Evolutionary conservation across 2,797 vertebrate species (phyloP).

Genomic region (Danionella dracula): DNA sequence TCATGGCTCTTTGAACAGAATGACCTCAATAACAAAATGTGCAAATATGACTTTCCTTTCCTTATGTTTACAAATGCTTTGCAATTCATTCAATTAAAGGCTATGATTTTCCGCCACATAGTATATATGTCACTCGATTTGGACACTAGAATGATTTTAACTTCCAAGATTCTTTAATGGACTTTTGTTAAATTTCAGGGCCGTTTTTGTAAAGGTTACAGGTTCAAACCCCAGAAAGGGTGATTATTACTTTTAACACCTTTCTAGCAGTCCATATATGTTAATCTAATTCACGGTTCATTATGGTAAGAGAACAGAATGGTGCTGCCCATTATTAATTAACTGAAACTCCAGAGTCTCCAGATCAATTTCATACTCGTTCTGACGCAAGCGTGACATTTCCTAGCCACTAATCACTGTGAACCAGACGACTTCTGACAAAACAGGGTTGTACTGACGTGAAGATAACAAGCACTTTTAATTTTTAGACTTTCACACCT

Average conservation of each 20-base stretch:
- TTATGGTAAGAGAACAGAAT: constrained; percentile 8
- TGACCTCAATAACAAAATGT: no score
- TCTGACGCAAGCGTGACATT: not conserved
- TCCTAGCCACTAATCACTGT: constrained; percentile 29
- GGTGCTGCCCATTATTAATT: constrained; percentile 7
- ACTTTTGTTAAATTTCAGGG: not conserved
- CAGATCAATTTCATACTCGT: constrained; percentile 5
- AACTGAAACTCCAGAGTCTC: constrained; percentile 16
- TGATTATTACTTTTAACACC: constrained; percentile 34
- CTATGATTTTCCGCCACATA: no score
- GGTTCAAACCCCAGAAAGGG: constrained; percentile 1
- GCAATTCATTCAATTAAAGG: no score
- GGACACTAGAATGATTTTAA: no score
- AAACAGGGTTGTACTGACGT: not conserved
- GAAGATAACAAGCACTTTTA: constrained; percentile 23
- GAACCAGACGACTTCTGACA: constrained; percentile 17
- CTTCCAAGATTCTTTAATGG: not conserved
- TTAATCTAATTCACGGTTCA: constrained; percentile 23
- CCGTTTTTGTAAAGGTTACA: constrained; percentile 7
- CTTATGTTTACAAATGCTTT: no score
- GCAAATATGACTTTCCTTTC: no score
- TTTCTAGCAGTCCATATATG: constrained; percentile 24
- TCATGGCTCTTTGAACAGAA: no score
- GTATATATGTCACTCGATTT: no score
- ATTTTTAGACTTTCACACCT: constrained; percentile 36